phyloP scores from a whole-genome alignment of 2,797 vertebrate species.

The Margarornis squamiger region DNA sequence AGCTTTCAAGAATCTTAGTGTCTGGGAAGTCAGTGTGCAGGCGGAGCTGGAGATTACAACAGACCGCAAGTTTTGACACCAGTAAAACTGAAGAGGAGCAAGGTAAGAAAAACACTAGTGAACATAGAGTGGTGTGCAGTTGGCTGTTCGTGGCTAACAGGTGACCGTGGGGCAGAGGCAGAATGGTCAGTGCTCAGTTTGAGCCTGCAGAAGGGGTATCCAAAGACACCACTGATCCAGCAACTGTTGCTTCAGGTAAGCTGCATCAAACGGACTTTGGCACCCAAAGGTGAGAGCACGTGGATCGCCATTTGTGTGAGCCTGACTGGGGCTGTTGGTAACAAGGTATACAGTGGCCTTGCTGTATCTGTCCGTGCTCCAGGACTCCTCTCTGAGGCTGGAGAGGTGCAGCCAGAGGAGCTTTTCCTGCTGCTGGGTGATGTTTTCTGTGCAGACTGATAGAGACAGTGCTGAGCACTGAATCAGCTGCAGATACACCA shows the following conservation, averaged over 20 bases:
- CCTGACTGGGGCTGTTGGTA: neutral
- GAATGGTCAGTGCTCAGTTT: too few species aligned
- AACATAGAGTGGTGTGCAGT: neutral
- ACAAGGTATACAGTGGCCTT: fast-evolving
- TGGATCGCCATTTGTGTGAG: fast-evolving
- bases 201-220: neutral
- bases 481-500: neutral
- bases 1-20: neutral
- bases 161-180: neutral
- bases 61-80: neutral
- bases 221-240: neutral
- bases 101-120: neutral
- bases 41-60: neutral
- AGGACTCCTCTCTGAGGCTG: neutral
- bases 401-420: neutral
- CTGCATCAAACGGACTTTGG: neutral
- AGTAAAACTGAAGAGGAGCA: neutral
- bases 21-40: neutral
- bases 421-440: neutral
- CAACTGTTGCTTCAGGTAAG: neutral
- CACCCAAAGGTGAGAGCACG: neutral
- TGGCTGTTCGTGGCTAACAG: neutral
- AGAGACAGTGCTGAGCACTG: neutral
- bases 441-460: neutral
- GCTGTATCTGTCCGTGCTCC: neutral